phyloP scores from a whole-genome alignment of 2,888 invertebrate genomes.

The Oscheius sp. region DNA sequence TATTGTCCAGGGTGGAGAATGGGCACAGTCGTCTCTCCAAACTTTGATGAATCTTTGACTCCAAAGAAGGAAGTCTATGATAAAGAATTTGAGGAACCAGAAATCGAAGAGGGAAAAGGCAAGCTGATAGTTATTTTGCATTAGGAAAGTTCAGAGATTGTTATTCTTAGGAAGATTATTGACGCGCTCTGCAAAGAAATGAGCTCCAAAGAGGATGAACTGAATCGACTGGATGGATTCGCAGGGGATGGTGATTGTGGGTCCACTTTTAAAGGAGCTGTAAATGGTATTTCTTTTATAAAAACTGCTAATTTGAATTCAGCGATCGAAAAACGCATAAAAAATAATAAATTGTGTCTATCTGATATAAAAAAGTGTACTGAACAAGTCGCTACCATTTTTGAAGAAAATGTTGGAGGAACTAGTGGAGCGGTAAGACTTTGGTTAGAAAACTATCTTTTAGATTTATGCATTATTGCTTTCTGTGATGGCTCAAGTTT shows the following conservation, averaged over 20 bases:
- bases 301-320: neutral
- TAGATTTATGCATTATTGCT: conserved; percentile 63
- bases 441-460: neutral
- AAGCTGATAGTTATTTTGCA: neutral
- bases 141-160: neutral
- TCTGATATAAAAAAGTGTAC: conserved; percentile 37
- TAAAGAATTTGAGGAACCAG: neutral
- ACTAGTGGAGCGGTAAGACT: conserved; percentile 60
- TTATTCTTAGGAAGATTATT: conserved; percentile 21
- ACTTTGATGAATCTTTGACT: neutral
- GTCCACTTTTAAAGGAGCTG: conserved; percentile 59
- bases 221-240: conserved; percentile 78
- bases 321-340: conserved; percentile 28
- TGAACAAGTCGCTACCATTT: conserved; percentile 54
- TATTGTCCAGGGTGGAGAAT: conserved; percentile 12
- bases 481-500: conserved; percentile 38
- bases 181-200: conserved; percentile 73
- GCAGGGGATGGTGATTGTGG: conserved; percentile 84
- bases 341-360: conserved; percentile 20
- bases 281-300: conserved; percentile 21
- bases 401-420: conserved; percentile 62
- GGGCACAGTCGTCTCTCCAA: neutral
- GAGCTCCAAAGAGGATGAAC: conserved; percentile 76
- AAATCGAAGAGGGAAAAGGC: neutral
- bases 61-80: neutral